phyloP scores from a whole-genome alignment of 2,113 vertebrate genomes.

The Onychostruthus taczanowskii region DNA sequence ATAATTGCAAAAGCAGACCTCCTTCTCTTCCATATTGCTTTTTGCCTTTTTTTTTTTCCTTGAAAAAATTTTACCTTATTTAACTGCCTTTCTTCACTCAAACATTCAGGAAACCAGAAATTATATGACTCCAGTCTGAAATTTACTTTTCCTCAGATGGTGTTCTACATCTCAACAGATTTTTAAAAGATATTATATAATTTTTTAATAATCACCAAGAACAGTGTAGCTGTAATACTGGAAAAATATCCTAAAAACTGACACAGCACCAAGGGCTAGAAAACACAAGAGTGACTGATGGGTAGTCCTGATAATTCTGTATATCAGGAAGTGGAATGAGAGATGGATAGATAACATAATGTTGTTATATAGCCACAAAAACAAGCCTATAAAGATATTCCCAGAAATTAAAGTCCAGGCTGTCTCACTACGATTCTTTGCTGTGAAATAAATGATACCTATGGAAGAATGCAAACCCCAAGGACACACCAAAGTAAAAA shows the following conservation, averaged over 20 bases:
- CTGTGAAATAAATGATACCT: neutral
- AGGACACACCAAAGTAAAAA: neutral
- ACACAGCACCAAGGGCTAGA: neutral
- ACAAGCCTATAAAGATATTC: slow-evolving; percentile 8
- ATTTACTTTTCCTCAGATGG: slow-evolving; percentile 18
- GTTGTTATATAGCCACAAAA: slow-evolving; percentile 7
- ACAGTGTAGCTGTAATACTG: neutral
- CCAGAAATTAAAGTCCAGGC: neutral
- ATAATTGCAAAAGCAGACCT: slow-evolving; percentile 60
- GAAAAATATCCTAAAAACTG: neutral
- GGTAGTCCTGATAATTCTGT: slow-evolving; percentile 23
- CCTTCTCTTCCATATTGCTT: neutral
- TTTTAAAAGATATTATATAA: neutral
- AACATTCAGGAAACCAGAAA: slow-evolving; percentile 32
- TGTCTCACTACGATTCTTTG: neutral
- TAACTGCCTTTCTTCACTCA: slow-evolving; percentile 22
- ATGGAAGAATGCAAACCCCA: neutral
- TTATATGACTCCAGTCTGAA: slow-evolving; percentile 6
- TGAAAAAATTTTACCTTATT: neutral
- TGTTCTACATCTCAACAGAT: neutral
- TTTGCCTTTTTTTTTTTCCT: neutral
- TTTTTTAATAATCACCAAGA: neutral
- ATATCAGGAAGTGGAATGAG: slow-evolving; percentile 7
- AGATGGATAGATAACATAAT: slow-evolving; percentile 46
- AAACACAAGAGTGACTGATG: slow-evolving; percentile 17